These are phyloP conservation scores for Hypsopygia costalis DNA, from an alignment of 2,888 invertebrate genomes.

Conservation along the genomic window DNA sequence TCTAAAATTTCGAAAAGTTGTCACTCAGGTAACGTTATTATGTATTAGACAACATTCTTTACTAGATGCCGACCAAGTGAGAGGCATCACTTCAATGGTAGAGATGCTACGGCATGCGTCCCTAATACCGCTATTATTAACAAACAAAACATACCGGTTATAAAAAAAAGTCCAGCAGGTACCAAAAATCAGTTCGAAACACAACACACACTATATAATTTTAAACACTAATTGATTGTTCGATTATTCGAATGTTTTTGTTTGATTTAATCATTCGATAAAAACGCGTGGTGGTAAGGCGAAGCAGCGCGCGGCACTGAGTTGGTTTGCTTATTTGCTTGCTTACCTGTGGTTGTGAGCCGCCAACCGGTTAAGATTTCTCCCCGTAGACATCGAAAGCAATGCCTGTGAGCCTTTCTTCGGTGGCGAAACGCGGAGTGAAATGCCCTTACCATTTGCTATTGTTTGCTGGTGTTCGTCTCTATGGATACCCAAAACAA, in stretches of 20 bases:
- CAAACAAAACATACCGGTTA: slow-evolving; percentile 16
- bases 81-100: slow-evolving; percentile 13
- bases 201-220: slow-evolving; percentile 26
- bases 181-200: slow-evolving; percentile 46
- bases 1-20: neutral
- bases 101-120: slow-evolving; percentile 14
- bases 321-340: slow-evolving; percentile 5
- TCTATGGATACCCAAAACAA: neutral
- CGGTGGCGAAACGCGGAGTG: slow-evolving; percentile 57
- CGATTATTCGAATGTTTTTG: neutral
- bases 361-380: slow-evolving; percentile 71
- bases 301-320: slow-evolving; percentile 49
- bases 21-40: neutral
- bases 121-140: slow-evolving; percentile 5
- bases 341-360: slow-evolving; percentile 16
- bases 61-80: slow-evolving; percentile 3
- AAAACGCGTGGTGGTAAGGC: slow-evolving; percentile 27
- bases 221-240: slow-evolving; percentile 4
- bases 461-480: neutral
- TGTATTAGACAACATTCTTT: neutral
- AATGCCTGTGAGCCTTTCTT: slow-evolving; percentile 70
- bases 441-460: slow-evolving; percentile 34
- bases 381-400: slow-evolving; percentile 78
- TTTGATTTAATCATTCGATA: neutral
- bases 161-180: slow-evolving; percentile 55